Evolutionary conservation across 2,797 vertebrate species (phyloP).

Genomic region (Neoniphon sammara): DNA sequence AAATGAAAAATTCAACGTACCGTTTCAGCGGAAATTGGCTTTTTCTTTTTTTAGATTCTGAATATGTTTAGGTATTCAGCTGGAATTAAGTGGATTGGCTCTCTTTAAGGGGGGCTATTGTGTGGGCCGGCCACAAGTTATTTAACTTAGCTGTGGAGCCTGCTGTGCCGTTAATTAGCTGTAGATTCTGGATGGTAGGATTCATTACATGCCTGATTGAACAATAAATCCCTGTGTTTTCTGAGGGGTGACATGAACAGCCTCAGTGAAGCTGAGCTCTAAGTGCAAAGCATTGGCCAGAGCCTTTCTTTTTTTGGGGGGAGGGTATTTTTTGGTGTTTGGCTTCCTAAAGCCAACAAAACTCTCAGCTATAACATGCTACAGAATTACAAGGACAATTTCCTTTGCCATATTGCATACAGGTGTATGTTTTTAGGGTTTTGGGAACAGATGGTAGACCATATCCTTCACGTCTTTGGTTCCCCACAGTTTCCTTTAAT

Average conservation of each 20-base stretch:
- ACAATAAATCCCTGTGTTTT: constrained; percentile 51
- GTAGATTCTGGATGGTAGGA: constrained; percentile 47
- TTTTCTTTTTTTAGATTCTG: constrained; percentile 2
- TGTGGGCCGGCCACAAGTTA: constrained; percentile 24
- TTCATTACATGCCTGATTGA: constrained; percentile 67
- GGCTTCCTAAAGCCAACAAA: too few species aligned
- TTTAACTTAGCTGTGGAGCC: constrained; percentile 45
- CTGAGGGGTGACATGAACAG: constrained; percentile 43
- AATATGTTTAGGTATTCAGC: constrained; percentile 18
- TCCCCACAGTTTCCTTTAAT: too few species aligned
- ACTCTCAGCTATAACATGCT: neutral
- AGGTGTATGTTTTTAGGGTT: neutral
- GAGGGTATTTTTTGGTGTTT: too few species aligned
- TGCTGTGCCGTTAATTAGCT: constrained; percentile 65
- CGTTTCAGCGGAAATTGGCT: constrained; percentile 11
- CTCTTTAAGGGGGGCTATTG: constrained; percentile 9
- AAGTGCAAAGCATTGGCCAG: neutral
- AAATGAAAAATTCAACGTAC: neutral
- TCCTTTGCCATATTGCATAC: neutral
- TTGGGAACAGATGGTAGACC: neutral
- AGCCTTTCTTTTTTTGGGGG: neutral
- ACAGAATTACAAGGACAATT: neutral
- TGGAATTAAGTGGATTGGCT: constrained; percentile 34
- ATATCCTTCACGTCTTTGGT: too few species aligned
- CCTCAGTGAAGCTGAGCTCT: constrained; percentile 9